These are phyloP conservation scores for Chrysopa pallens DNA, from an alignment of 1,140 invertebrate genomes.

Conservation along the genomic window DNA sequence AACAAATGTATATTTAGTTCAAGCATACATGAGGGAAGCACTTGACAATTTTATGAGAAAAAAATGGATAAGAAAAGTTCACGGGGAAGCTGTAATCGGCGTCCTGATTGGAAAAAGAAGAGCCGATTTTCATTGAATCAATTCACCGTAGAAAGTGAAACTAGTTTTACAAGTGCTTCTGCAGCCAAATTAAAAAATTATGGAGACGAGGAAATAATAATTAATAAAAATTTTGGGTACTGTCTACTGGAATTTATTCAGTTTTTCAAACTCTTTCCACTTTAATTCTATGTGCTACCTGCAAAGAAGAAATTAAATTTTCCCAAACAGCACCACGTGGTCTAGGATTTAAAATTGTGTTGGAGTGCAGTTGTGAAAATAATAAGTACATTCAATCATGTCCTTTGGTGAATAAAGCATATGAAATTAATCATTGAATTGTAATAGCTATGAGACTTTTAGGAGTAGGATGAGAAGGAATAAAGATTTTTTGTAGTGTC, in stretches of 20 bases:
- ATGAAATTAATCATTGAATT: slow-evolving; percentile 10
- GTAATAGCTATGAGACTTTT: slow-evolving; percentile 11
- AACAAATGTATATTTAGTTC: no score
- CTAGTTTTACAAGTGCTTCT: no score
- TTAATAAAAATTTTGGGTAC: not conserved
- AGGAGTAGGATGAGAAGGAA: slow-evolving; percentile 9
- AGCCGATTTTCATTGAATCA: not conserved
- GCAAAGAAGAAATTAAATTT: not conserved
- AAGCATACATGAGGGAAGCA: no score
- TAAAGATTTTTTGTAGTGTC: slow-evolving; percentile 10
- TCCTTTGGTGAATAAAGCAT: slow-evolving; percentile 5
- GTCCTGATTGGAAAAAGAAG: not conserved
- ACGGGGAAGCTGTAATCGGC: not conserved
- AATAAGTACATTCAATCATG: slow-evolving; percentile 6
- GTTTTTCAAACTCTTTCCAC: not conserved
- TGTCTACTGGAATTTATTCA: not conserved
- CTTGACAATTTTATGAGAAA: not conserved
- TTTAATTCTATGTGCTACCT: not conserved
- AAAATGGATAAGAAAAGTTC: not conserved
- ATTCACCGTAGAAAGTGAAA: not conserved
- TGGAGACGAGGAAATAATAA: not conserved
- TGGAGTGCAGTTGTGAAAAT: not conserved
- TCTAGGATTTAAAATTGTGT: not conserved
- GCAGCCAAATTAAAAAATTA: not conserved
- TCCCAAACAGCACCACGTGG: not conserved